Percentiles rank a stretch among this genome's conserved stretches.
These are phyloP conservation scores for Notodonta ziczac DNA, from an alignment of 2,888 invertebrate species.

Conservation along the genomic window DNA sequence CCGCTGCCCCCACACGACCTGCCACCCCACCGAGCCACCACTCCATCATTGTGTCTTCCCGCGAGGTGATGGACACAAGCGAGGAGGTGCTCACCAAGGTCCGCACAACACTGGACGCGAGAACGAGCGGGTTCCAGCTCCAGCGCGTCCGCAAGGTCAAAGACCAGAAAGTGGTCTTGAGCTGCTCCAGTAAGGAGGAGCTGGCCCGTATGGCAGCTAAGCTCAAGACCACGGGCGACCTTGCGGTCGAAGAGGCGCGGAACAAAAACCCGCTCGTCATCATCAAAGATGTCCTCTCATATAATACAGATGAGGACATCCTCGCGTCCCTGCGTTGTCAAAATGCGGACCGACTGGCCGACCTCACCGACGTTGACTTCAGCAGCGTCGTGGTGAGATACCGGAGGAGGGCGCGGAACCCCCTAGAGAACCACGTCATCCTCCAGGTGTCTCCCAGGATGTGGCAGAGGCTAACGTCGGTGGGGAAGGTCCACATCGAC, in stretches of 20 bases:
- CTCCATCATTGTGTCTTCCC: not conserved
- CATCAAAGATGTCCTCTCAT: not conserved
- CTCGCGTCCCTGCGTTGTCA: conserved; percentile 12
- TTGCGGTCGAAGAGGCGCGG: not conserved
- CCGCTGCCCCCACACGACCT: too few relatives aligned
- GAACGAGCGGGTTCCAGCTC: too few relatives aligned
- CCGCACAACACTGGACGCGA: not conserved
- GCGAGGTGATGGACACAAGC: not conserved
- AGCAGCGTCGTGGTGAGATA: too few relatives aligned
- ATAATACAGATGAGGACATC: conserved; percentile 20
- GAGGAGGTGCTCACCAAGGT: conserved; percentile 3
- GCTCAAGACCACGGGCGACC: not conserved
- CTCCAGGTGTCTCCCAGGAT: too few relatives aligned
- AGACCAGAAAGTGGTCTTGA: too few relatives aligned
- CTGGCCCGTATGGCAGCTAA: not conserved
- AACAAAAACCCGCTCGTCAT: conserved; percentile 1
- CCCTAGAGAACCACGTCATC: too few relatives aligned
- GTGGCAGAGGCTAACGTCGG: too few relatives aligned
- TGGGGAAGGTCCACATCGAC: too few relatives aligned
- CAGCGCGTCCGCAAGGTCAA: too few relatives aligned
- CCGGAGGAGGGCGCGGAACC: too few relatives aligned
- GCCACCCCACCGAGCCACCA: not conserved
- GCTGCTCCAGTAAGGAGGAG: not conserved
- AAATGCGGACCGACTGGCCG: not conserved
- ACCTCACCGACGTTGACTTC: too few relatives aligned